Base-by-base conservation (phyloP, 2,888 invertebrate genomes). In the Diarsia mendica region DNA sequence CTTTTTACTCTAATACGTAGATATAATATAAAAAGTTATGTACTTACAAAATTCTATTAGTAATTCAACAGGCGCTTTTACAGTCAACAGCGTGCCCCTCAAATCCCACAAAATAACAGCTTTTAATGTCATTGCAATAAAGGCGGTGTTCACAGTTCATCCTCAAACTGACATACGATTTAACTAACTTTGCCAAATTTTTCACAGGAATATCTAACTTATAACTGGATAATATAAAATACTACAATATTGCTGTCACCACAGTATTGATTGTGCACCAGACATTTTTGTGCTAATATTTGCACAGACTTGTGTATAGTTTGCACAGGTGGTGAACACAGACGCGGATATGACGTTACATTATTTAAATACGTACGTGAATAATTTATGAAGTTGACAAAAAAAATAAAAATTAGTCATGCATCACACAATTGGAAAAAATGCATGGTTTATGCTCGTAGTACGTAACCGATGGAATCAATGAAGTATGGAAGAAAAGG, bases 321-420 rank as follows among this genome's bases (percentile, higher is more conserved):
- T 68, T 65, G 76, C 67, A 10, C 80, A 80, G 65, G 10, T 80
- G 80, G 76, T 39, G 5, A 3, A 11, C 44, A 18, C 28, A 69
- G 10, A 66, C 55, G 23, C n/a, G 60, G 55, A 60, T 49, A 23
- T 61, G 68, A 55, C 60, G 48, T 28, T 28, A 1, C 5, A 48
- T 33, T 65, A 48, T 28, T 11, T 18, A 33, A 28, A 33, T 58
- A 60, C 33, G 10, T 64, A 6, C 23, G n/a, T 68, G 28, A 28
- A 46, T 46, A 28, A 28, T 28, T 28, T 28, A 2, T 28, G 28
- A 28, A 28, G 28, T 28, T 2, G 28, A 28, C 28, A 28, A 28
- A 28, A 28, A 28, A 28, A 28, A 28, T 2, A 28, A 28, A 28
- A 28, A 28, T 28, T 28, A 28, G 28, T n/a, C n/a, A n/a, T n/a